Conservation (phyloP, 2,113 vertebrate species). For the Chionis minor region DNA sequence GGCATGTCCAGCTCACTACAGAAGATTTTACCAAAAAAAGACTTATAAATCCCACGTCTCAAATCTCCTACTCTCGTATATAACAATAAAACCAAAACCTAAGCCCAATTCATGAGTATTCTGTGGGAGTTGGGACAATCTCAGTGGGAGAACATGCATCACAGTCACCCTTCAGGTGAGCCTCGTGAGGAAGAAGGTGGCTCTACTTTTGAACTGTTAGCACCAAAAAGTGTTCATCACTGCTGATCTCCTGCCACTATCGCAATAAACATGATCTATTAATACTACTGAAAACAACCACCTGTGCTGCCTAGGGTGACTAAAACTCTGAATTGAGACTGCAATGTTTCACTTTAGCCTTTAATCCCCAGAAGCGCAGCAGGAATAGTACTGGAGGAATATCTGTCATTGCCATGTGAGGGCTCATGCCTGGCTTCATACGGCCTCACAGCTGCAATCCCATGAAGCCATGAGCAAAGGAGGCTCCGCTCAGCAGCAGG, state of each 20-base stretch:
- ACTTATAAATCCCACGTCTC: background rate
- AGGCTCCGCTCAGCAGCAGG: background rate
- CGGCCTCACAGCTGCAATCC: background rate
- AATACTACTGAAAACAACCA: background rate
- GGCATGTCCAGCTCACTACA: slow-evolving; percentile 91
- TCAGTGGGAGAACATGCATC: rapidly evolving
- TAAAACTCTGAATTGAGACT: background rate
- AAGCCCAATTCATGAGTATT: background rate
- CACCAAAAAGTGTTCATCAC: rapidly evolving
- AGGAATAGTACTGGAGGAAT: background rate
- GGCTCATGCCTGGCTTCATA: rapidly evolving
- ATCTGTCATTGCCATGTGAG: background rate
- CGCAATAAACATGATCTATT: rapidly evolving
- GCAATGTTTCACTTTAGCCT: background rate
- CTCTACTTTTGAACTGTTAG: background rate
- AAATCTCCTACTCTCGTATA: background rate
- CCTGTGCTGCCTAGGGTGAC: background rate
- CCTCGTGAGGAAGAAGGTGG: background rate
- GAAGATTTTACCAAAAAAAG: background rate
- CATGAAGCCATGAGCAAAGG: rapidly evolving
- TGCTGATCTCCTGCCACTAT: background rate
- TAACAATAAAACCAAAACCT: background rate
- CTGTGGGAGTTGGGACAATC: background rate
- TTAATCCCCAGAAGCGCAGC: background rate
- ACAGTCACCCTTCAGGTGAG: rapidly evolving